A percentile compares a stretch with the other conserved stretches of the same genome.
Conservation (phyloP, 2,888 invertebrate species). For the Drosophila paranaensis region DNA sequence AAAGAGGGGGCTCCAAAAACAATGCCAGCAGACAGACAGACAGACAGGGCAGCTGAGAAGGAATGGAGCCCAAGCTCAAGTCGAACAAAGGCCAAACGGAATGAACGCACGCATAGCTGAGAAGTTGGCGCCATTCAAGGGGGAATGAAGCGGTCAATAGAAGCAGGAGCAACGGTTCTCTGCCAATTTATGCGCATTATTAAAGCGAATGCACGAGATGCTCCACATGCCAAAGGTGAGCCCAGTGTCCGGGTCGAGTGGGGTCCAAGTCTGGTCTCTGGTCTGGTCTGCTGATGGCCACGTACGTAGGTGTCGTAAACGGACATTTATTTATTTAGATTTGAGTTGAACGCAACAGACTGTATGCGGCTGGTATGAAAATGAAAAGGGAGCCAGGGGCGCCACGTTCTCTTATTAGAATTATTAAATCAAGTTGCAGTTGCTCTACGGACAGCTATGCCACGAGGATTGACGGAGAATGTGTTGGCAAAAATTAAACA, state of each 20-base stretch:
- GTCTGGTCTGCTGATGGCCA: constrained; percentile 25
- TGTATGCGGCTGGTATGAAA: constrained; percentile 3
- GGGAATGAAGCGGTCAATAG: constrained; percentile 77
- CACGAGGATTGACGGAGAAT: not conserved
- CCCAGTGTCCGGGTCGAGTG: constrained; percentile 7
- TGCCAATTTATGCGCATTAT: constrained; percentile 80
- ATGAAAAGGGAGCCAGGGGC: not conserved
- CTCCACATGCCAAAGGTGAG: constrained; percentile 58
- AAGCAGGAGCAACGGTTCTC: constrained; percentile 43
- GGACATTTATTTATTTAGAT: constrained; percentile 78
- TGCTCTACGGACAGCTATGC: not conserved
- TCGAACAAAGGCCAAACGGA: constrained; percentile 77
- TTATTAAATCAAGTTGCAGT: constrained; percentile 60
- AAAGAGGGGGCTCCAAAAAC: constrained; percentile 46
- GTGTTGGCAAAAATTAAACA: not conserved
- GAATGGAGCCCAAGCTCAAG: constrained; percentile 35
- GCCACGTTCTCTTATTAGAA: constrained; percentile 49
- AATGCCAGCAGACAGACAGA: constrained; percentile 64
- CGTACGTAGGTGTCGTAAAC: constrained; percentile 66
- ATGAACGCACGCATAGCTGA: constrained; percentile 60
- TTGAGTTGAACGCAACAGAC: constrained; percentile 56
- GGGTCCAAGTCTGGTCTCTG: constrained; percentile 14
- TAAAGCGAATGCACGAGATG: constrained; percentile 76
- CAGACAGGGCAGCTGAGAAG: not conserved
- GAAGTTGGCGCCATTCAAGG: constrained; percentile 17